A percentile compares a stretch with the other conserved stretches of the same genome.
phyloP scores from a whole-genome alignment of 1,140 invertebrate genomes.

The Cydia strobilella region DNA sequence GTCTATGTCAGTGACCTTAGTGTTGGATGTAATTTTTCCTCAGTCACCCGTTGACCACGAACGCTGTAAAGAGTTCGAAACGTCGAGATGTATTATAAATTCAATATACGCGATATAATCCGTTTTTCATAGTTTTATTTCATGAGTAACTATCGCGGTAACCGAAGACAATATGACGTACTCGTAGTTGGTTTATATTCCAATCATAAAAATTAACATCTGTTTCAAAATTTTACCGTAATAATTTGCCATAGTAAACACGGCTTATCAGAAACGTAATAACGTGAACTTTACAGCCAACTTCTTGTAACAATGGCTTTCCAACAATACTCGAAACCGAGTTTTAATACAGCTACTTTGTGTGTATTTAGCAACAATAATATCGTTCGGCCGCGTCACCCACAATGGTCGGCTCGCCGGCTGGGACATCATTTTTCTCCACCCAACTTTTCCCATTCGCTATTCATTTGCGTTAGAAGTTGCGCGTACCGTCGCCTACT shows the following conservation, averaged over 20 bases:
- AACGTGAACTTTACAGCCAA: conserved; percentile 25
- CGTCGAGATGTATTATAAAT: too few species aligned
- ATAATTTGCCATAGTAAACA: conserved; percentile 14
- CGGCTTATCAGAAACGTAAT: conserved; percentile 23
- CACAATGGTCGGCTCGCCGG: conserved; percentile 61
- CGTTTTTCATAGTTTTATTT: too few species aligned
- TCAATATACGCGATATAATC: too few species aligned
- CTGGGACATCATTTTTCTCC: conserved; percentile 78
- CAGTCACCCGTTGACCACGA: too few species aligned
- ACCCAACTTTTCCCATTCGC: conserved; percentile 78
- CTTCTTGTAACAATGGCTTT: conserved; percentile 34
- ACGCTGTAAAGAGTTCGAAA: too few species aligned
- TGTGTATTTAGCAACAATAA: conserved; percentile 64
- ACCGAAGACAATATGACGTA: too few species aligned
- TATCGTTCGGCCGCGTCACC: conserved; percentile 47
- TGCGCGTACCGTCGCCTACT: conserved; percentile 70
- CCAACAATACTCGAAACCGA: conserved; percentile 39
- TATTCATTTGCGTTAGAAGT: conserved; percentile 80
- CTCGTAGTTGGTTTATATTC: not conserved
- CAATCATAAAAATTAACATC: not conserved
- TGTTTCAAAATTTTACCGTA: not conserved
- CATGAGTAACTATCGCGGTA: too few species aligned
- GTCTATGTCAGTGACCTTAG: too few species aligned
- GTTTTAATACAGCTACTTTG: conserved; percentile 48
- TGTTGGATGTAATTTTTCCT: too few species aligned